Base-by-base conservation (phyloP, 2,888 invertebrate species). In the Cantharis lateralis region DNA sequence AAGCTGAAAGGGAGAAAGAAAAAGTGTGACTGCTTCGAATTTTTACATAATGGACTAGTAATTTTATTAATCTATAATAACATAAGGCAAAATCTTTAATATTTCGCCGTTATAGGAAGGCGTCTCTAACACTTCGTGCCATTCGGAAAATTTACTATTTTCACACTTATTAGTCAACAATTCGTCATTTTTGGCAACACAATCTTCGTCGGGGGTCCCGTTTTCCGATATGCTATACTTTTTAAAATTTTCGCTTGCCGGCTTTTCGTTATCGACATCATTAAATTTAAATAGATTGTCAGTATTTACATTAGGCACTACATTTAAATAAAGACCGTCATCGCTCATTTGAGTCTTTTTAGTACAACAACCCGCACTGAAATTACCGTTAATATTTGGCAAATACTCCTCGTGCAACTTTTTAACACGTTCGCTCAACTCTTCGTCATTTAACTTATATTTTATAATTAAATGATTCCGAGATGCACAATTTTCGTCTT, bases 81-180 rank as follows among this genome's bases (percentile, higher is more conserved):
- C 97, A 91, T 98, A 98, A 90, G 98, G 98, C 93, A 98, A 92
- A 91, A 98, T 96, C 89, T 95, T 92, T 87, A 98, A 92, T 86
- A 92, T 90, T 87, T 95, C 94, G 86, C 94, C 95, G 86, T 95
- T 92, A 84, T 92, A 92, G 79, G 95, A 93, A 85, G 91, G 90
- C 85, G 92, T 90, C 83, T 94, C 93, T 81, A 94, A 92, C 87
- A 95, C 94, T 90, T 97, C 94, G 88, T 97, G 95, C 97, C 98
- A 98, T 90, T 97, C 95, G 82, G 94, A 92, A 91, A 98, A 98
- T 85, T 91, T 90, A 74, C 71, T 74, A 66, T 78, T 72, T 75
- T 72, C 75, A 71, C 77, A 80, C 70, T 78, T 78, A 76, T 76
- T 81, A 75, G 81, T 76, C 82, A 81, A 81, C 81, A 82, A 79